Conservation (phyloP, 2,113 vertebrate genomes). For the Aspiorhynchus laticeps region DNA sequence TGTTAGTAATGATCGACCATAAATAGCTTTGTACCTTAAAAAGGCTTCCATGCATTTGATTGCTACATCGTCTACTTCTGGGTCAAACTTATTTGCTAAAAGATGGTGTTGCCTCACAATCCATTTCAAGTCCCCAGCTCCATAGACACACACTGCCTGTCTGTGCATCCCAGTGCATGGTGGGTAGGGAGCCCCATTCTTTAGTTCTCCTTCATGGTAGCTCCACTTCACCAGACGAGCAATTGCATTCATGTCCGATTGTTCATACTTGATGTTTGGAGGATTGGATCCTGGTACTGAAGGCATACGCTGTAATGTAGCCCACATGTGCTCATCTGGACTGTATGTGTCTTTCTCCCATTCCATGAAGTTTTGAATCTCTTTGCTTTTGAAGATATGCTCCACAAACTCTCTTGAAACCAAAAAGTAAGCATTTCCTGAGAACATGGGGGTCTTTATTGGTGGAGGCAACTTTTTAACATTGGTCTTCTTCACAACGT, state of each 20-base stretch:
- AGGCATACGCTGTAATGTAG: slow-evolving; percentile 84
- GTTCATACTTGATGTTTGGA: slow-evolving; percentile 75
- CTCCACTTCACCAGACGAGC: slow-evolving; percentile 87
- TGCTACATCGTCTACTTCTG: slow-evolving; percentile 77
- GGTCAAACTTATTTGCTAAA: slow-evolving; percentile 94
- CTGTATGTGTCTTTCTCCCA: slow-evolving; percentile 92
- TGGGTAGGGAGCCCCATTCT: slow-evolving; percentile 79
- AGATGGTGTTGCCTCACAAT: slow-evolving; percentile 83
- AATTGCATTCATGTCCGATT: slow-evolving; percentile 83
- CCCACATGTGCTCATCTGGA: slow-evolving; percentile 93
- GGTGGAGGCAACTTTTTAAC: slow-evolving; percentile 75
- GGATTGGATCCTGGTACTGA: slow-evolving; percentile 82
- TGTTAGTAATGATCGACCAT: slow-evolving; percentile 41
- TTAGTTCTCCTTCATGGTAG: slow-evolving; percentile 75
- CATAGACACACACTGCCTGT: slow-evolving; percentile 83
- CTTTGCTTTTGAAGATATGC: slow-evolving; percentile 73
- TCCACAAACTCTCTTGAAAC: slow-evolving; percentile 81
- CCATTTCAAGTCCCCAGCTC: slow-evolving; percentile 85
- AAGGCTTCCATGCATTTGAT: slow-evolving; percentile 85
- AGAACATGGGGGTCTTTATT: slow-evolving; percentile 79
- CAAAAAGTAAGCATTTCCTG: slow-evolving; percentile 85
- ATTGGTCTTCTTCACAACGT: slow-evolving; percentile 54
- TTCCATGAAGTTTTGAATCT: slow-evolving; percentile 73
- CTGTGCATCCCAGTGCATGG: slow-evolving; percentile 80
- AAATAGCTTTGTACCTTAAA: slow-evolving; percentile 77